Percentiles rank a stretch among this genome's conserved stretches.
phyloP scores from a whole-genome alignment of 2,113 vertebrate species.

The Pachycephala philippinensis region DNA sequence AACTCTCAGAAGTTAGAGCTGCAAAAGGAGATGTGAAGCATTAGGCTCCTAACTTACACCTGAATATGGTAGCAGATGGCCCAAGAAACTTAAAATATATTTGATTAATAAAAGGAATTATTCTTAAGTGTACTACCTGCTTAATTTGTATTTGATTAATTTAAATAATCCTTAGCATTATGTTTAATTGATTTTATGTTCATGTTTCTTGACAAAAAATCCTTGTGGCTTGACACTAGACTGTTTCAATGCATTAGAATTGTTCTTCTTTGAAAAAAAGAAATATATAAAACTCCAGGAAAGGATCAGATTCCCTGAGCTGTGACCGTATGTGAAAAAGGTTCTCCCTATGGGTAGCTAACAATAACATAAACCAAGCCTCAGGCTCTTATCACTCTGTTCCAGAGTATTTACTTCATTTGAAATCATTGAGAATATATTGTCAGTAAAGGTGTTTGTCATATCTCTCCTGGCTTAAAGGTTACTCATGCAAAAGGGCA shows the following conservation, averaged over 20 bases:
- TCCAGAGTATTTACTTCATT: conserved; percentile 17
- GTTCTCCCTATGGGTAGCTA: neutral
- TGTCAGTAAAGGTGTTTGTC: neutral
- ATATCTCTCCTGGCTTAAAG: neutral
- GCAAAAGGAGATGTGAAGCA: neutral
- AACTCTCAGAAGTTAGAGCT: neutral
- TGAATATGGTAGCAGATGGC: neutral
- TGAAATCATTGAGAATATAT: neutral
- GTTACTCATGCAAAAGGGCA: neutral
- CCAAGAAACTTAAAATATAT: neutral
- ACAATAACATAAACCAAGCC: neutral
- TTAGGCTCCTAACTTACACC: neutral
- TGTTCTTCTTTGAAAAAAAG: neutral
- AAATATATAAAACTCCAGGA: neutral
- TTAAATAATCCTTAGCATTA: neutral
- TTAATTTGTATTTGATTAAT: neutral
- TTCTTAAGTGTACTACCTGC: neutral
- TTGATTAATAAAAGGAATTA: neutral
- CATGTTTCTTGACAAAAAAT: neutral
- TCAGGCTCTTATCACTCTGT: neutral
- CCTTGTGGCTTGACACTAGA: neutral
- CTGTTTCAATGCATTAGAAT: neutral
- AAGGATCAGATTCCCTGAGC: neutral
- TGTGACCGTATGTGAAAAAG: neutral
- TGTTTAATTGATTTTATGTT: neutral